A percentile compares a stretch with the other conserved stretches of the same genome.
phyloP scores from a whole-genome alignment of 2,888 invertebrate genomes.

The Congeria kusceri region DNA sequence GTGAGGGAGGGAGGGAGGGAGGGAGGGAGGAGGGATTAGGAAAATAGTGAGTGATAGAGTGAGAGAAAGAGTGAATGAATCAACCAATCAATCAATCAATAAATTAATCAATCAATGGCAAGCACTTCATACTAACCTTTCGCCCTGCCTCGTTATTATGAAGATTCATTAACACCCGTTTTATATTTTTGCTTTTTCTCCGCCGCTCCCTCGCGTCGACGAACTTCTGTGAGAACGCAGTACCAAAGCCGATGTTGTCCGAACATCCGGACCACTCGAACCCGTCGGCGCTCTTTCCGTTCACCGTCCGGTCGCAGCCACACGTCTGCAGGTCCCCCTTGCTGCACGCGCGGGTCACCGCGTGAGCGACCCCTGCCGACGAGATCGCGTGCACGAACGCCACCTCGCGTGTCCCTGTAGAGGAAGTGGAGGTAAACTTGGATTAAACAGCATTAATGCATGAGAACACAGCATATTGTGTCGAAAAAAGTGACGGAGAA shows the following conservation, averaged over 20 bases:
- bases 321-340: conserved; percentile 96
- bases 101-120: no score
- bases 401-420: conserved; percentile 94
- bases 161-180: conserved; percentile 96
- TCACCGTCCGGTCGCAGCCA: conserved; percentile 94
- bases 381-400: conserved; percentile 98
- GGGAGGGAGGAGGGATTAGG: no score
- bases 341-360: conserved; percentile 95
- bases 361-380: conserved; percentile 96
- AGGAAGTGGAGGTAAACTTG: no score
- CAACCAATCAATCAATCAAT: no score
- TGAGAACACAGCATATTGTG: no score
- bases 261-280: conserved; percentile 97
- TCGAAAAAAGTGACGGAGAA: no score
- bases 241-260: conserved; percentile 91
- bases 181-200: conserved; percentile 94
- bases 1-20: no score
- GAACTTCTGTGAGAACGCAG: conserved; percentile 93
- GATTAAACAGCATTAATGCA: no score
- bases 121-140: conserved; percentile 89
- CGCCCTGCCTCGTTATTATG: conserved; percentile 98
- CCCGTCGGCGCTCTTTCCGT: conserved; percentile 90
- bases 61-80: no score
- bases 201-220: conserved; percentile 94
- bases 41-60: no score